These are phyloP conservation scores for Xiphias gladius DNA, from an alignment of 2,113 vertebrate genomes.

Conservation along the genomic window DNA sequence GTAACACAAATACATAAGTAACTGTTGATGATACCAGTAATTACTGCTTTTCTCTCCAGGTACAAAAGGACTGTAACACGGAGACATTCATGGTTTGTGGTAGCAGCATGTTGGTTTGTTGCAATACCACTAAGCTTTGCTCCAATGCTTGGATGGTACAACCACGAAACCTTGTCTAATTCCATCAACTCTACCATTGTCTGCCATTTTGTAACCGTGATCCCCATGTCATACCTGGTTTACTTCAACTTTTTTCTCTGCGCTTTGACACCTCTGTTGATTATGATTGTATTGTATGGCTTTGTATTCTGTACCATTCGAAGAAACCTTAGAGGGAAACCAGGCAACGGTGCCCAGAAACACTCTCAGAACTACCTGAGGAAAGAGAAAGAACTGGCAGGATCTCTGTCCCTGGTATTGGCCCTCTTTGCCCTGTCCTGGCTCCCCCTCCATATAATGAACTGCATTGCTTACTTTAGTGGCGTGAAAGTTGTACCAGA, in stretches of 20 bases:
- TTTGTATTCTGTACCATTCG: slow-evolving; percentile 86
- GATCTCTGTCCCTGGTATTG: slow-evolving; percentile 88
- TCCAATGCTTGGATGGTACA: slow-evolving; percentile 91
- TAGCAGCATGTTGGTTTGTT: slow-evolving; percentile 86
- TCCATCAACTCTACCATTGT: background rate
- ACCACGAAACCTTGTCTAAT: background rate
- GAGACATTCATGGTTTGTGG: slow-evolving; percentile 82
- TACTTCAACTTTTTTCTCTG: slow-evolving; percentile 87
- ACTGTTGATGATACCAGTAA: background rate
- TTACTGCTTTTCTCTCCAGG: slow-evolving; percentile 65
- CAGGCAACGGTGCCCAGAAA: slow-evolving; percentile 1
- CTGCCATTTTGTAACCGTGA: slow-evolving; percentile 81
- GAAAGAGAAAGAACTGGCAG: slow-evolving; percentile 87
- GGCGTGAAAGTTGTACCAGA: fast-evolving
- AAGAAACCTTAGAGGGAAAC: slow-evolving; percentile 78
- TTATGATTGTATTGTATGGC: slow-evolving; percentile 86
- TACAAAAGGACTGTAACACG: slow-evolving; percentile 85
- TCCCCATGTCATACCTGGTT: slow-evolving; percentile 88
- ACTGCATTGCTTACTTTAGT: slow-evolving; percentile 81
- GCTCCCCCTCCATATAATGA: slow-evolving; percentile 89
- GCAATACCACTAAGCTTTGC: slow-evolving; percentile 84
- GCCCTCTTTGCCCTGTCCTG: slow-evolving; percentile 88
- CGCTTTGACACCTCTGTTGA: slow-evolving; percentile 83
- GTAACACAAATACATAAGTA: background rate
- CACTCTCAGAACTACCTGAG: slow-evolving; percentile 79